A percentile compares a stretch with the other conserved stretches of the same genome.
phyloP scores from a whole-genome alignment of 2,113 vertebrate species.

The Excalfactoria chinensis region DNA sequence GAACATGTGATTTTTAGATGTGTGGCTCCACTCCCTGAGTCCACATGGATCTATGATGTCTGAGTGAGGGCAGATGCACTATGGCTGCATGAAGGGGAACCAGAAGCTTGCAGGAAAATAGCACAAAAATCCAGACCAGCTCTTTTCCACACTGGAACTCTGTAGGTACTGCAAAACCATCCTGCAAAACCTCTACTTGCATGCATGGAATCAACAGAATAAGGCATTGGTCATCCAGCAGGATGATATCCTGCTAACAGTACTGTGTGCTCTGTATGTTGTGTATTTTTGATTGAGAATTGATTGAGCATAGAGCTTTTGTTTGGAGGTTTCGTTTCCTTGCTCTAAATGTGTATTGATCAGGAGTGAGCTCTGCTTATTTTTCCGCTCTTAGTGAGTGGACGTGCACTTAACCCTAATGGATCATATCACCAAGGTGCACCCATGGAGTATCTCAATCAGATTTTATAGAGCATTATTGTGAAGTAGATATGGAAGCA shows the following conservation, averaged over 20 bases:
- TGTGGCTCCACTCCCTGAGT: not conserved
- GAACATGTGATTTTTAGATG: constrained; percentile 14
- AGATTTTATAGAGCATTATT: not conserved
- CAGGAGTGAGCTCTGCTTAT: not conserved
- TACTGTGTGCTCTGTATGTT: not conserved
- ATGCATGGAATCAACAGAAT: not conserved
- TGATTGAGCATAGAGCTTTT: not conserved
- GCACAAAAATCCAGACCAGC: not conserved
- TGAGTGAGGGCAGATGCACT: not conserved
- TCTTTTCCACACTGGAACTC: fast-evolving
- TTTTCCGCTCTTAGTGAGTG: not conserved
- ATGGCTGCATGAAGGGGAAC: not conserved
- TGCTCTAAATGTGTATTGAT: not conserved
- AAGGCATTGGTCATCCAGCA: not conserved
- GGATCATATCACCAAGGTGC: not conserved
- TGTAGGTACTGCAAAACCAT: not conserved
- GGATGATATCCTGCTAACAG: not conserved
- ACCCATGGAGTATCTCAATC: not conserved
- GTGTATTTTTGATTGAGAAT: not conserved
- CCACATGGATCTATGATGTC: not conserved
- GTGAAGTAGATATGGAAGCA: not conserved
- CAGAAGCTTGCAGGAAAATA: not conserved
- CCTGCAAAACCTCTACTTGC: not conserved
- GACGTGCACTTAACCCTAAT: not conserved
- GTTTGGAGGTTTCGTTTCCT: not conserved